Percentiles rank a stretch among this genome's conserved stretches.
Conservation (phyloP, 2,113 vertebrate species). For the Strix uralensis region DNA sequence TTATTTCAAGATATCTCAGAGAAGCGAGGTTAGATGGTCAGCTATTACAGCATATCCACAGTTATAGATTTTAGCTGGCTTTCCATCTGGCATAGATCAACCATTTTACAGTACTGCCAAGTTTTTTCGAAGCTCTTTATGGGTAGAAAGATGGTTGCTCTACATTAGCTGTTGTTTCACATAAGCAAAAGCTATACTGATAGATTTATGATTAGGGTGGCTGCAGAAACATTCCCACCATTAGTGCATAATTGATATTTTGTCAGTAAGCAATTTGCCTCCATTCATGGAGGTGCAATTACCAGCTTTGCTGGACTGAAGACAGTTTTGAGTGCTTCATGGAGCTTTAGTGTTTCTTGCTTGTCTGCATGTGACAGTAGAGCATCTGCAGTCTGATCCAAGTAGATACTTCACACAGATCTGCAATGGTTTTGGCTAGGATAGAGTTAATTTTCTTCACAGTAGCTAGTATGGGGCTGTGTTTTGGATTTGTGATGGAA, state of each 20-base stretch:
- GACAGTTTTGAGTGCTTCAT: not conserved
- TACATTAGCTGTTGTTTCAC: not conserved
- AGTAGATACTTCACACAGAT: not conserved
- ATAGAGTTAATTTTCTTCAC: not conserved
- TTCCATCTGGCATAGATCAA: not conserved
- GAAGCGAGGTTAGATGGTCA: not conserved
- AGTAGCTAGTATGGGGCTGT: not conserved
- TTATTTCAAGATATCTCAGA: not conserved
- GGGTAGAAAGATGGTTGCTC: not conserved
- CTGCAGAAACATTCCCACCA: not conserved
- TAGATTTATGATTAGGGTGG: not conserved
- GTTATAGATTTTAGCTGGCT: not conserved
- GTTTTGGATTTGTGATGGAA: not conserved
- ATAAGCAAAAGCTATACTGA: not conserved
- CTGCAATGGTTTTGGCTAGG: not conserved
- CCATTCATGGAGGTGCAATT: not conserved
- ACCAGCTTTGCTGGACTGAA: not conserved
- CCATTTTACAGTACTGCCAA: not conserved
- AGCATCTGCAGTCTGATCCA: not conserved
- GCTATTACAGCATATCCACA: not conserved
- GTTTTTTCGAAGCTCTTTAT: not conserved
- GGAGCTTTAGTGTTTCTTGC: not conserved
- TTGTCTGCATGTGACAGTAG: not conserved
- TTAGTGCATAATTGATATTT: not conserved
- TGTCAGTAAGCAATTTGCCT: not conserved